Percentiles rank a stretch among this genome's conserved stretches.
Evolutionary conservation across 1,140 invertebrate genomes (phyloP).

Genomic region (Epicauta chinensis): DNA sequence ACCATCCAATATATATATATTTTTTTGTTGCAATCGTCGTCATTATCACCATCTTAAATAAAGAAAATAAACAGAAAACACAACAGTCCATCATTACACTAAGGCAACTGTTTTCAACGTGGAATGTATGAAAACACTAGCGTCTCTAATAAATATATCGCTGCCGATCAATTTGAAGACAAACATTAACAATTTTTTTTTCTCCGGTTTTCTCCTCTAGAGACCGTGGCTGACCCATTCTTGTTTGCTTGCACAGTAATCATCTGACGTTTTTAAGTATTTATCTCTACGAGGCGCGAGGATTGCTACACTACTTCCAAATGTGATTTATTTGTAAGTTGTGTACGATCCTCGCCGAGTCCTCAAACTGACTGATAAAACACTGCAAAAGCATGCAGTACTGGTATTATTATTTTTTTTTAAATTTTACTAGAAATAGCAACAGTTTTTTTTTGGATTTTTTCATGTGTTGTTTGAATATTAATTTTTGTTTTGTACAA

Average conservation of each 20-base stretch:
- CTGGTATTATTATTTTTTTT: conserved; percentile 4
- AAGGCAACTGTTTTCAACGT: conserved; percentile 43
- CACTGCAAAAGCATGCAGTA: conserved; percentile 36
- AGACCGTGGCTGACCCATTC: too few relatives aligned
- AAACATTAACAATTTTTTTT: background rate
- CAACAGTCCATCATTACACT: conserved; percentile 14
- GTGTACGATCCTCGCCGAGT: too few relatives aligned
- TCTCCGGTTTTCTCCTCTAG: too few relatives aligned
- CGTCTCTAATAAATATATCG: conserved; percentile 15
- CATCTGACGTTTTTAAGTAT: too few relatives aligned
- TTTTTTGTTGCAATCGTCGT: too few relatives aligned
- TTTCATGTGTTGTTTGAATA: background rate
- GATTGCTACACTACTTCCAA: too few relatives aligned
- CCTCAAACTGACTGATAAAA: conserved; percentile 11
- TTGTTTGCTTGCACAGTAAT: too few relatives aligned
- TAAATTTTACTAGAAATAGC: conserved; percentile 41
- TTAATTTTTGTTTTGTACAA: conserved; percentile 38
- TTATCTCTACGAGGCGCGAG: too few relatives aligned
- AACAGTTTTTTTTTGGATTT: conserved; percentile 31
- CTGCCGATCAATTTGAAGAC: conserved; percentile 13
- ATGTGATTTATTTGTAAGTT: too few relatives aligned
- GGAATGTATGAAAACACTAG: conserved; percentile 43
- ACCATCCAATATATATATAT: too few relatives aligned
- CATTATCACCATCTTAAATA: too few relatives aligned
- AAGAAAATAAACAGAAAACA: too few relatives aligned